Percentiles rank a stretch among this genome's conserved stretches.
These are phyloP conservation scores for Archips xylosteana DNA, from an alignment of 2,888 invertebrate species.

Conservation along the genomic window DNA sequence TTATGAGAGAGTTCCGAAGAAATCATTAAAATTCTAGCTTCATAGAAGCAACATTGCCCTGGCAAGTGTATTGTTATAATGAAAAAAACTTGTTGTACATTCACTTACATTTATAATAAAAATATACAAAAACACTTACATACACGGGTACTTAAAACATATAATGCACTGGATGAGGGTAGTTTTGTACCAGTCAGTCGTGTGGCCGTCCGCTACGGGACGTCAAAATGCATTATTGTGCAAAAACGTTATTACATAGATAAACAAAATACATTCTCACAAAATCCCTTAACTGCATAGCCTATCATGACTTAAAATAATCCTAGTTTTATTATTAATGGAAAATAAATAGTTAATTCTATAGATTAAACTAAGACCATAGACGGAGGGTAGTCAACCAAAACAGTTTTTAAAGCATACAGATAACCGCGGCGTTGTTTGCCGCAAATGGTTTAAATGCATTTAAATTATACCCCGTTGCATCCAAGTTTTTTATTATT, in stretches of 20 bases:
- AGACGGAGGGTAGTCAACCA: conserved; percentile 73
- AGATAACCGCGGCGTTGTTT: neutral
- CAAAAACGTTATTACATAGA: conserved; percentile 63
- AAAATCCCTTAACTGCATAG: conserved; percentile 60
- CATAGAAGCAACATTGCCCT: conserved; percentile 76
- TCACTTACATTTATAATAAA: conserved; percentile 65
- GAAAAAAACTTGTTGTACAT: conserved; percentile 64
- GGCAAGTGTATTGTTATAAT: conserved; percentile 65
- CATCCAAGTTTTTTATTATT: conserved; percentile 2
- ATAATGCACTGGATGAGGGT: conserved; percentile 80
- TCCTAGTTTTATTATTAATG: conserved; percentile 53
- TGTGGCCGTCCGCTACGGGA: conserved; percentile 57
- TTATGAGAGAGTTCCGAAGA: conserved; percentile 42
- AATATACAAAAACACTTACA: conserved; percentile 76
- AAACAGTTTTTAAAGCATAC: conserved; percentile 56
- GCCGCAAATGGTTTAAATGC: conserved; percentile 1
- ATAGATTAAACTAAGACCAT: conserved; percentile 57
- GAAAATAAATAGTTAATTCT: conserved; percentile 74
- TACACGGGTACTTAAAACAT: conserved; percentile 70
- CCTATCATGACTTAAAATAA: conserved; percentile 51
- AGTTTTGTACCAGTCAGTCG: conserved; percentile 80
- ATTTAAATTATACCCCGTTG: conserved; percentile 23
- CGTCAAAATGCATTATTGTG: conserved; percentile 72
- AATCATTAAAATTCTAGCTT: conserved; percentile 57
- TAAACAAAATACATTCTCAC: conserved; percentile 64